These are phyloP conservation scores for Euleptes europaea DNA, from an alignment of 2,113 vertebrate genomes.

Conservation along the genomic window DNA sequence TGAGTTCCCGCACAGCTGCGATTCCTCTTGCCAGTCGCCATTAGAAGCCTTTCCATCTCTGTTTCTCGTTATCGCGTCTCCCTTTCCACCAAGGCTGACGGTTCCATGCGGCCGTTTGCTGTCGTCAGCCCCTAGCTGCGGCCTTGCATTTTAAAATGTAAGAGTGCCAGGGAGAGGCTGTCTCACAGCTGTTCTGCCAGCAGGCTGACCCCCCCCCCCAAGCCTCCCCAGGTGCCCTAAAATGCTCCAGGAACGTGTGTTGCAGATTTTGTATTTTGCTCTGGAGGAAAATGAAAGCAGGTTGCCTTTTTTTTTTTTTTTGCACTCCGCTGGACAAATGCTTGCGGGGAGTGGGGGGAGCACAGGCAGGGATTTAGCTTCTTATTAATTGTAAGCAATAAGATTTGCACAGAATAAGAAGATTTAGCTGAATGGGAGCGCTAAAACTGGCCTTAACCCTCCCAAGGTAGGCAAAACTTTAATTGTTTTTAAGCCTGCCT, in stretches of 20 bases:
- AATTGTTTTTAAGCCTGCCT: not conserved
- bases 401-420: not conserved
- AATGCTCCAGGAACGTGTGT: not conserved
- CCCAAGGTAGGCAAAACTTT: not conserved
- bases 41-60: constrained; percentile 57
- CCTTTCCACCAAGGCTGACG: constrained; percentile 36
- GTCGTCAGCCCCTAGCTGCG: constrained; percentile 29
- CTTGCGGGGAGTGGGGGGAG: not conserved
- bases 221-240: not conserved
- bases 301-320: not conserved
- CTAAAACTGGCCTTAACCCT: not conserved
- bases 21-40: constrained; percentile 35
- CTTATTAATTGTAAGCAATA: not conserved
- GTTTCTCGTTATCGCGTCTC: constrained; percentile 46
- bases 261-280: not conserved
- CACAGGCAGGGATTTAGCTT: not conserved
- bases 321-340: not conserved
- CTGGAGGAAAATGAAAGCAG: not conserved
- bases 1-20: constrained; percentile 32
- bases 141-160: constrained; percentile 44
- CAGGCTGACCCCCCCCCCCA: not conserved
- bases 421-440: not conserved
- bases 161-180: not conserved
- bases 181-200: not conserved
- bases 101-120: constrained; percentile 37